A percentile compares a stretch with the other conserved stretches of the same genome.
phyloP scores from a whole-genome alignment of 2,888 invertebrate species.

The Silvanus unidentatus region DNA sequence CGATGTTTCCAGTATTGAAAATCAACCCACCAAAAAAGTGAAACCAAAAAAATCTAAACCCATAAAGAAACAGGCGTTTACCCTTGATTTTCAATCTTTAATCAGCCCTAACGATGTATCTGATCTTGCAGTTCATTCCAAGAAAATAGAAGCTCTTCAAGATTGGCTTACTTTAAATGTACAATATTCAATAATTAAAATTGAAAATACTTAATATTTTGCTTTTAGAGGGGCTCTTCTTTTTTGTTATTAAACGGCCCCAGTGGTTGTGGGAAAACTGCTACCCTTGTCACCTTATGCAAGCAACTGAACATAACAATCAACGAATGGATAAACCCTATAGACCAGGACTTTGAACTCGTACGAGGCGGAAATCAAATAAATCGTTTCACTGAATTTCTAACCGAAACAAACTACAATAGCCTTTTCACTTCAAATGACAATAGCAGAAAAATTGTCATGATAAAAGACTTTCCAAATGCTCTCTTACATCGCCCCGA shows the following conservation, averaged over 20 bases:
- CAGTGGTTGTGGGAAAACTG: constrained; percentile 79
- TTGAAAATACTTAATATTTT: constrained; percentile 9
- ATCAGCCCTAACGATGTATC: constrained; percentile 54
- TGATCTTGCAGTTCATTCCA: constrained; percentile 68
- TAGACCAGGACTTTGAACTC: constrained; percentile 59
- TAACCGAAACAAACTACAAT: constrained; percentile 71
- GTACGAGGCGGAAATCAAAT: constrained; percentile 56
- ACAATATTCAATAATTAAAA: constrained; percentile 10
- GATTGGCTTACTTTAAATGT: constrained; percentile 54
- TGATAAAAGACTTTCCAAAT: constrained; percentile 82
- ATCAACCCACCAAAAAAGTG: constrained; percentile 10
- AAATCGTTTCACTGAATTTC: constrained; percentile 67
- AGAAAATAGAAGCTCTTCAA: constrained; percentile 68
- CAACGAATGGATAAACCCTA: constrained; percentile 78
- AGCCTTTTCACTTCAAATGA: constrained; percentile 46
- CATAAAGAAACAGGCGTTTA: no score
- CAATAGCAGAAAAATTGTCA: constrained; percentile 54
- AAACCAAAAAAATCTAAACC: constrained; percentile 3
- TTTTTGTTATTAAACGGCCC: constrained; percentile 75
- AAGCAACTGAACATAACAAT: constrained; percentile 54
- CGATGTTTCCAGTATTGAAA: no score
- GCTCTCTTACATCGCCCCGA: constrained; percentile 60
- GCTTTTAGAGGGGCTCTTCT: constrained; percentile 42
- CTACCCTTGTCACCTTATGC: constrained; percentile 62
- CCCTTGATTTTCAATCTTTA: constrained; percentile 55